A percentile compares a stretch with the other conserved stretches of the same genome.
Evolutionary conservation across 1,140 invertebrate genomes (phyloP).

Genomic region (Lamellibrachia luymesi): DNA sequence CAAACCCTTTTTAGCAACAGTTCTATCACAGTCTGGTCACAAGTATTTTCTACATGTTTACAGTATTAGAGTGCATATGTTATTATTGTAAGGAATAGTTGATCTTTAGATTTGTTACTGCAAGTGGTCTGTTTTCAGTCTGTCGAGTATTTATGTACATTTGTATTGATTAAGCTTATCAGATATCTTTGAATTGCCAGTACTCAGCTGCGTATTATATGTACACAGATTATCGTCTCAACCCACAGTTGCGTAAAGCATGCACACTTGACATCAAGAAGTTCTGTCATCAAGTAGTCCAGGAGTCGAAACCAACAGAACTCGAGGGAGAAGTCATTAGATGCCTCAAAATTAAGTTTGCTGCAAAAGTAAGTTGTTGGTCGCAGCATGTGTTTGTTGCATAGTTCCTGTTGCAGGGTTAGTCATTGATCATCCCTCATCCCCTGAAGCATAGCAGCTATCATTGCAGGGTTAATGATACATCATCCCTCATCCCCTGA

Average conservation of each 20-base stretch:
- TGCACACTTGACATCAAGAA: conserved; percentile 74
- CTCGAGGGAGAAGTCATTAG: conserved; percentile 16
- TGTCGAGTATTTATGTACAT: too few species aligned
- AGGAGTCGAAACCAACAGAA: conserved; percentile 13
- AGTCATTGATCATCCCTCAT: too few species aligned
- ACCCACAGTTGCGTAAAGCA: conserved; percentile 77
- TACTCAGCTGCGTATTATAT: neutral
- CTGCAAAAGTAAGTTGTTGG: conserved; percentile 16
- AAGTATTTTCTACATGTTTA: neutral
- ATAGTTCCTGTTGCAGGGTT: too few species aligned
- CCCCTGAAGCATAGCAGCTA: too few species aligned
- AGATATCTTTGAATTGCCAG: too few species aligned
- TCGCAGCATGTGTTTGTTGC: too few species aligned
- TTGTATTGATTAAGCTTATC: too few species aligned
- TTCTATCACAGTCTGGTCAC: neutral
- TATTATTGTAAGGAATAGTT: neutral
- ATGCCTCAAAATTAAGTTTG: conserved; percentile 23
- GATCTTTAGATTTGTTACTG: too few species aligned
- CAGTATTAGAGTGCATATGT: neutral
- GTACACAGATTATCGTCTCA: conserved; percentile 81
- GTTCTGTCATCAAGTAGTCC: conserved; percentile 61
- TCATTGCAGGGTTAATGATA: too few species aligned
- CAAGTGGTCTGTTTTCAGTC: neutral
- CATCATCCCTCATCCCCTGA: too few species aligned
- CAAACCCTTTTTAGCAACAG: neutral